Evolutionary conservation across 2,797 vertebrate genomes (phyloP).

Genomic region (Euphonia xanthogaster): DNA sequence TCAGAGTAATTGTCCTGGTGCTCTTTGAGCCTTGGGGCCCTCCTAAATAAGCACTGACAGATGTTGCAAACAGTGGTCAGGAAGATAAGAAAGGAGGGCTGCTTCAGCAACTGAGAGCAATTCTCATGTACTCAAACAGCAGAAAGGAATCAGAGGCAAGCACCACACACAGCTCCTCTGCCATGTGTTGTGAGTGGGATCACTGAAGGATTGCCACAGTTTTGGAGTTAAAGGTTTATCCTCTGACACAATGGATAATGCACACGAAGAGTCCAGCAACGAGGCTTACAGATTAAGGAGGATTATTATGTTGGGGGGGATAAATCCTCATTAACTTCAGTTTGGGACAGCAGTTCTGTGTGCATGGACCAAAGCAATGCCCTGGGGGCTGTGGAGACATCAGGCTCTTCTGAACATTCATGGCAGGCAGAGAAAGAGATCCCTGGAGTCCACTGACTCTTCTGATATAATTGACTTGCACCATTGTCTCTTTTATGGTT

Average conservation of each 20-base stretch:
- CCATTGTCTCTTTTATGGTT: neutral
- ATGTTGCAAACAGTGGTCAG: slow-evolving; percentile 9
- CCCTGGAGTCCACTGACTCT: neutral
- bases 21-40: neutral
- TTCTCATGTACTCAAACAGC: neutral
- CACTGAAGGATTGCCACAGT: neutral
- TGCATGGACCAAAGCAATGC: neutral
- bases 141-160: neutral
- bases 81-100: neutral
- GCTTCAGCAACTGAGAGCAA: neutral
- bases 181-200: neutral
- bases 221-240: neutral
- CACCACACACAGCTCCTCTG: neutral
- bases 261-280: neutral
- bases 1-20: neutral
- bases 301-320: neutral
- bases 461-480: neutral
- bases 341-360: neutral
- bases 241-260: neutral
- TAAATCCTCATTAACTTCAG: neutral
- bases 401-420: neutral
- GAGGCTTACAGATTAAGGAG: neutral
- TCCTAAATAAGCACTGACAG: slow-evolving; percentile 33
- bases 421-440: neutral
- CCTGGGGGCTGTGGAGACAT: neutral